Evolutionary conservation across 2,797 vertebrate genomes (phyloP).

Genomic region (Dryobates pubescens): DNA sequence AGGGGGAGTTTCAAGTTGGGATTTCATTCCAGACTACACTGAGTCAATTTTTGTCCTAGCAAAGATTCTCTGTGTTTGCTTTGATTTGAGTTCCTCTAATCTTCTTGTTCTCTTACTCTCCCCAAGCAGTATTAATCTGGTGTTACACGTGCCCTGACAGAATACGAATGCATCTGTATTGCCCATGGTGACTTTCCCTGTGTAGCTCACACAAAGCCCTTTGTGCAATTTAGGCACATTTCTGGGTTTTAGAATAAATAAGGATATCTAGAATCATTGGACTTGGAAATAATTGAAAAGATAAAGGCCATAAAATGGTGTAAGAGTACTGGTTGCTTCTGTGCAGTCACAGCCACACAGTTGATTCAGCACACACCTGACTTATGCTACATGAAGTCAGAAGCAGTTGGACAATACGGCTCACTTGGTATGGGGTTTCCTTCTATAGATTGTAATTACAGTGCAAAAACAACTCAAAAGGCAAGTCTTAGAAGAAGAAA

Average conservation of each 20-base stretch:
- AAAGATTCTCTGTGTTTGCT: background rate
- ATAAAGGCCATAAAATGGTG: background rate
- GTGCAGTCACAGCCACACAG: background rate
- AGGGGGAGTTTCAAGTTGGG: background rate
- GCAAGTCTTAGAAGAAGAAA: background rate
- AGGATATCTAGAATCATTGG: background rate
- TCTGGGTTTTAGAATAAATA: background rate
- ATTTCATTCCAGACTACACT: background rate
- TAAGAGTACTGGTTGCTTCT: background rate
- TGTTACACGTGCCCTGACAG: background rate
- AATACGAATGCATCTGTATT: background rate
- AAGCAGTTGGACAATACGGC: background rate
- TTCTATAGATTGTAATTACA: background rate
- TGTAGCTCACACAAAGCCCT: background rate
- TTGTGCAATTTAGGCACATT: fast-evolving
- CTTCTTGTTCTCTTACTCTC: background rate
- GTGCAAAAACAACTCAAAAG: slow-evolving; percentile 42
- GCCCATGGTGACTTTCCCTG: background rate
- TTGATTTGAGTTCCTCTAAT: slow-evolving; percentile 6
- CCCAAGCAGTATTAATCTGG: background rate
- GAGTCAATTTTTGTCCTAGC: background rate
- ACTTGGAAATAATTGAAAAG: background rate
- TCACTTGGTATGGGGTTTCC: background rate
- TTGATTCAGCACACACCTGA: background rate
- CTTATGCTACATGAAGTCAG: background rate